Evolutionary conservation across 1,140 invertebrate species (phyloP), one percentile per base, ranked within the genome.

Genomic region (Pissodes strobi): DNA sequence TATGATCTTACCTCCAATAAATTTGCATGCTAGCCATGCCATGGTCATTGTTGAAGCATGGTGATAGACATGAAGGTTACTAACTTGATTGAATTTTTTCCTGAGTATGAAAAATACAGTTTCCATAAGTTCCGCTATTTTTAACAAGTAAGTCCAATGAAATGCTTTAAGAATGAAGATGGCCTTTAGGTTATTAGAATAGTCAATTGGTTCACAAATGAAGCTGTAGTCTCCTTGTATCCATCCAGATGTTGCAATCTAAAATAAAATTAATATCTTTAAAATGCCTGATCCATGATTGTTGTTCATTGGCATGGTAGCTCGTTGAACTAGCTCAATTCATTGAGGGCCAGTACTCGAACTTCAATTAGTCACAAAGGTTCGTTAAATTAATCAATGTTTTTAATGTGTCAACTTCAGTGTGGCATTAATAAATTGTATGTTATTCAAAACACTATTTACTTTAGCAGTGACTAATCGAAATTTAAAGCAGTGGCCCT

Each of bases 51-150:
- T 87, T 34, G 83, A 85, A 51, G 82, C 79, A 68, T 91, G 89
- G 79, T 90, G 88, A 71, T 90, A 90, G 21, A 90, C 76, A 68
- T 91, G 89, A 19, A 91, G 79, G 69, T 87, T 88, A 1, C 88
- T 86, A 10, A 87, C 83, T 78, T 91, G 90, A 30, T 84, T 84
- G 39, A 85, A 79, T 73, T 89, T 91, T 75, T 90, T 90, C 19
- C 89, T 79, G 19, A 91, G 69, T 17, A 89, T 78, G 72, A 91
- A 90, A 72, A 91, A 88, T 74, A 87, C 34, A 1, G 82, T 83
- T 64, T 83, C 82, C 6, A 78, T 69, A 5, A 83, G 68, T 62
- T 83, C 82, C 12, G 70, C 52, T 10, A 81, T 66, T 74, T 82
- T 83, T 18, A 85, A 60, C 39, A 83, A 72, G 45, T 83, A 75